Evolutionary conservation across 2,888 invertebrate species (phyloP), one percentile per base, ranked within the genome.

Genomic region (Pseudococcus viburni): DNA sequence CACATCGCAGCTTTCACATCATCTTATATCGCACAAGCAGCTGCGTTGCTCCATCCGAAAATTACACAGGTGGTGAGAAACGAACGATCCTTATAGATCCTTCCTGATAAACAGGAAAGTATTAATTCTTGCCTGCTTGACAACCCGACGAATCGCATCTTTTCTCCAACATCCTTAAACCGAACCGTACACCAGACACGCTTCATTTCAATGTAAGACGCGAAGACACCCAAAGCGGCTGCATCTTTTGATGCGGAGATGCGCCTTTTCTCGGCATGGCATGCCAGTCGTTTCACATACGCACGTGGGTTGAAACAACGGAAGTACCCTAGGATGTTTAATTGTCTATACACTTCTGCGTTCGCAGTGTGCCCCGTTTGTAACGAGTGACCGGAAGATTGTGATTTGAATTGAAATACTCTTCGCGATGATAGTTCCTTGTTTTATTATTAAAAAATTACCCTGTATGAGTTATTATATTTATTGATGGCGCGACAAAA

Each of bases 71-170:
- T 83, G 80, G 46, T 83, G 80, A 83, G 46, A 83, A 83, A 83
- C 80, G 80, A 46, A 83, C 80, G 80, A 83, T 83, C 80, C 80
- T 83, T 46, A 33, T 17, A 73, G 80, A 83, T 83, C 80, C 80
- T 83, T 83, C 80, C 80, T 83, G 80, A 83, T 46, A 83, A 83
- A 83, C 80, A 83, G 80, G 80, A 83, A 83, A 83, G 80, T 83
- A 83, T 83, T 83, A 83, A 83, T 83, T 83, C 80, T 83, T 46
- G 42, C 46, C 46, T 83, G 80, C 46, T 83, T 83, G 80, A 83
- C 80, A 83, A 46, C 80, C 39, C 80, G 19, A 83, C 80, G 19
- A 83, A 83, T 46, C 46, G 80, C 46, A 46, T 83, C 80, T 83
- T 46, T 83, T 77, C 77, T 77, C 39, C 46, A 19, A 83, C 46